Base-by-base conservation (phyloP, 1,140 invertebrate genomes). In the Drosophila carrolli region DNA sequence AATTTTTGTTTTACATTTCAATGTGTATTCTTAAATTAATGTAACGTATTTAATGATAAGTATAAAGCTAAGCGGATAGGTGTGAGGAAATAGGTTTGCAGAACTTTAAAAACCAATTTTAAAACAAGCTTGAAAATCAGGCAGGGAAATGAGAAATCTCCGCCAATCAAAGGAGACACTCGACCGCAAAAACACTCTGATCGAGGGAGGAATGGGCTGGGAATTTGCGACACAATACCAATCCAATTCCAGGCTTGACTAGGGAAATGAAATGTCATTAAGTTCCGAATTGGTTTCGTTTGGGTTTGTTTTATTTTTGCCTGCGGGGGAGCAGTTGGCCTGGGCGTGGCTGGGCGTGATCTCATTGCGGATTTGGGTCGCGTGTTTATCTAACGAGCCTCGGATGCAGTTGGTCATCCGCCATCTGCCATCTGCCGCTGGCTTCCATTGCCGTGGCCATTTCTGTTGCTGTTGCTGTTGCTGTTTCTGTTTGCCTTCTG, bases 291-390 rank as follows among this genome's bases (percentile, higher is more conserved):
- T 68, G 51, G 60, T 68, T 68, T 68, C 37, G 65, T 63, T 67
- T 46, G 13, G 61, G 43, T 35, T 62, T 48, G 62, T 61, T 37
- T 63, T 46, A 41, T 35, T 35, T 46, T 46, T n/a, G 27, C 10
- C 14, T 10, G 19, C 11, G 14, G 29, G 27, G 48, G 29, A 9
- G 23, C 0, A 40, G 57, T 16, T 0, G 4, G 14, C 44, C 35
- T 66, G 43, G 57, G 40, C 8, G 29, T 32, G 29, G 29, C 37
- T 32, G 51, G 63, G 51, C 27, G 65, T 57, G 65, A 57, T 70
- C 51, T 71, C 70, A 70, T 70, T 71, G 67, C 67, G 65, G 65
- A 57, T 70, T 71, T 57, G 51, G 67, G 41, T 57, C 44, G 67
- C 65, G 37, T 56, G 50, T 29, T n/a, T 0, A 5, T 32, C 56